These are phyloP conservation scores for Malacosoma neustria DNA, from an alignment of 2,888 invertebrate species.

Conservation along the genomic window DNA sequence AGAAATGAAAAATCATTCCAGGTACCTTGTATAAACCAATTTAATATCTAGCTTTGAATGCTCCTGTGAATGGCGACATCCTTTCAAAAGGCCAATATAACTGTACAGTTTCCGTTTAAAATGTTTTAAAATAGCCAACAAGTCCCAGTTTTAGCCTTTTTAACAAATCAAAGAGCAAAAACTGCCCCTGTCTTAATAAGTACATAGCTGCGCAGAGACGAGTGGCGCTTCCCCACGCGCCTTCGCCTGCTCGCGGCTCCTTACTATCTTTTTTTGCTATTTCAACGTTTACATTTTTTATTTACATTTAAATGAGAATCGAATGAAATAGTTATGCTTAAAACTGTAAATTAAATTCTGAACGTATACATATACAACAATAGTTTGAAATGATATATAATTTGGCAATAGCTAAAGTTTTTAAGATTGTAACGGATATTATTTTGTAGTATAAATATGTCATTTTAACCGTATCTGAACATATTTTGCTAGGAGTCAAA, in stretches of 20 bases:
- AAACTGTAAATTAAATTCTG: too few species aligned
- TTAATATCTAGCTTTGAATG: slow-evolving; percentile 5
- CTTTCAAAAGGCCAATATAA: slow-evolving; percentile 54
- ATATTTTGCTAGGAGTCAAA: too few species aligned
- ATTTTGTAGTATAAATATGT: too few species aligned
- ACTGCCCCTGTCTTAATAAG: slow-evolving; percentile 72
- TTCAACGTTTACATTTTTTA: too few species aligned
- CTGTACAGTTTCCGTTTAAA: slow-evolving; percentile 71
- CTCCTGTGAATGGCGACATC: slow-evolving; percentile 35
- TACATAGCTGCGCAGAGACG: slow-evolving; percentile 52
- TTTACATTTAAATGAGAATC: too few species aligned
- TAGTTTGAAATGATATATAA: too few species aligned
- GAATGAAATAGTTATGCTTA: too few species aligned
- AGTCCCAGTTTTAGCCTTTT: slow-evolving; percentile 64
- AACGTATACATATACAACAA: too few species aligned
- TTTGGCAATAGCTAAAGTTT: too few species aligned
- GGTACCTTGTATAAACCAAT: slow-evolving; percentile 28
- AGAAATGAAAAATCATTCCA: slow-evolving; percentile 66
- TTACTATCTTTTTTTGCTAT: too few species aligned
- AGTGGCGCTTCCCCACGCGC: slow-evolving; percentile 42
- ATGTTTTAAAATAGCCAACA: slow-evolving; percentile 70
- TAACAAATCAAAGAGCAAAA: slow-evolving; percentile 73
- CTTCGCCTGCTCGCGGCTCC: slow-evolving; percentile 14
- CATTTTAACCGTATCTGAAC: too few species aligned
- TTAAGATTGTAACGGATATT: too few species aligned